Base-by-base conservation (phyloP, 2,888 invertebrate genomes). In the Lepidonotus clava region DNA sequence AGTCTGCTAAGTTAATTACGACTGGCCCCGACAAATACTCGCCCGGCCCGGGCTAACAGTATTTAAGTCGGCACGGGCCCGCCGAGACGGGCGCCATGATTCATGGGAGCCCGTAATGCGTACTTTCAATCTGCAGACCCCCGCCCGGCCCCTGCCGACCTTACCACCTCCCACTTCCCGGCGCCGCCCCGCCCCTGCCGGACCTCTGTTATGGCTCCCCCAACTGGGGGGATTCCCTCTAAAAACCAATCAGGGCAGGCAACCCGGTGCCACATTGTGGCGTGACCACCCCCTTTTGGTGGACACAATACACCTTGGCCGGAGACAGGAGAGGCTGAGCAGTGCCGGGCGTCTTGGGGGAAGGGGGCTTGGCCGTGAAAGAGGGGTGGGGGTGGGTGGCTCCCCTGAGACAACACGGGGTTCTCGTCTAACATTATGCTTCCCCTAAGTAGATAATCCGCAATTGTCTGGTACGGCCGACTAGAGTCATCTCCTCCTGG, bases 1-100 rank as follows among this genome's bases (percentile, higher is more conserved):
- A 80, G 80, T 80, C 80, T 40, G 40, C 41, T 80, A 80, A 80
- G 80, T 80, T 80, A 80, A 80, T 80, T 80, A 80, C 32, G n/a
- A 34, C n/a, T 80, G 46, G 46, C 46, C 41, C n/a, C 46, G 11
- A 46, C 80, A 80, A 80, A 80, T 80, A 80, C 80, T 46, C 24
- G 80, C n/a, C 18, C n/a, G 24, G 46, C 36, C 14, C 24, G 80
- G 51, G 80, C 80, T 80, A 80, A 80, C 80, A 80, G 80, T 46
- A 46, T 80, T 80, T 80, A 80, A 80, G 80, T 80, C 80, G 80
- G 80, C 80, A n/a, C 28, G 11, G 32, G 46, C n/a, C 41, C 80
- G 41, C 80, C 6, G 80, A 80, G 80, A 80, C 80, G 41, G 14
- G 2, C 11, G 36, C 34, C 46, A 80, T 80, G 80, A 80, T 80